These are phyloP conservation scores for Seira musarum DNA, from an alignment of 2,888 invertebrate genomes.

Conservation along the genomic window DNA sequence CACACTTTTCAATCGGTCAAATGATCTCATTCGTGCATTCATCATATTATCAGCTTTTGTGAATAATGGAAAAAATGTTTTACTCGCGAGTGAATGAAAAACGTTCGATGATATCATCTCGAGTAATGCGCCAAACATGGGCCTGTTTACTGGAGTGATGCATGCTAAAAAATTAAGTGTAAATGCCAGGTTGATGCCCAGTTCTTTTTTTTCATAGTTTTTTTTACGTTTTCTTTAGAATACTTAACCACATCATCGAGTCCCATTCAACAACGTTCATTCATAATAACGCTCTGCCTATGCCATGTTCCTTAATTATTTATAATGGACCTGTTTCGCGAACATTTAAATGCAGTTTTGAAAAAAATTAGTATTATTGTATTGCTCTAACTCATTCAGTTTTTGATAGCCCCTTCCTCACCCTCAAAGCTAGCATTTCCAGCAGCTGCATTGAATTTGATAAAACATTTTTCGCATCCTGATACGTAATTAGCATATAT, in stretches of 20 bases:
- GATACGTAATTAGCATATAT: background rate
- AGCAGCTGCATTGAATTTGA: background rate
- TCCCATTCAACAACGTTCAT: background rate
- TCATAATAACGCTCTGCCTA: background rate
- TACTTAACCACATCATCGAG: background rate
- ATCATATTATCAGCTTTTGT: background rate
- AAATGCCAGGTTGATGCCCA: background rate
- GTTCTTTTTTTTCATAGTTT: background rate
- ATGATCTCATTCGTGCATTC: background rate
- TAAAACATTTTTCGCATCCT: background rate
- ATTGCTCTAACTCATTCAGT: background rate
- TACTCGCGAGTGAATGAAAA: background rate
- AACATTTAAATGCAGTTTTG: too few species aligned
- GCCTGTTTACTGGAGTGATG: background rate
- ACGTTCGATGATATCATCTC: background rate
- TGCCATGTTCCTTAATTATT: too few species aligned
- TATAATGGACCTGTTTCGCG: too few species aligned
- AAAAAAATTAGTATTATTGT: background rate
- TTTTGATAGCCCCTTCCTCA: background rate
- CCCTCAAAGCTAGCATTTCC: background rate
- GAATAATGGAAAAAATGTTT: background rate
- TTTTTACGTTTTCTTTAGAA: too few species aligned
- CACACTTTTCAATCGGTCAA: slow-evolving; percentile 57
- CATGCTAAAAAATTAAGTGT: background rate
- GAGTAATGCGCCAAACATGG: background rate